phyloP scores from a whole-genome alignment of 2,797 vertebrate species.

The Simalia tracyae region DNA sequence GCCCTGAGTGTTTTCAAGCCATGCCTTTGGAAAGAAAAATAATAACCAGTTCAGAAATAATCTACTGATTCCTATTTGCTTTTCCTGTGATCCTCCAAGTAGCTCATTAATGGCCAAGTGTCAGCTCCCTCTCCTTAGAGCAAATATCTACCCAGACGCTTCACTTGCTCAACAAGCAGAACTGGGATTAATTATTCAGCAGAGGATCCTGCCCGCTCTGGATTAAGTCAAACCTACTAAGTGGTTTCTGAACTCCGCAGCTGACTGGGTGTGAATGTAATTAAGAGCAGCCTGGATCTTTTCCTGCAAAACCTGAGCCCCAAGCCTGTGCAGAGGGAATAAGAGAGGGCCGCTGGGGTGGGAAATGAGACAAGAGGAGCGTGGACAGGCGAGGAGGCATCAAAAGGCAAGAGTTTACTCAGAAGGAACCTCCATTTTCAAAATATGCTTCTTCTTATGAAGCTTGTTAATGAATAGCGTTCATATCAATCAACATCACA shows the following conservation, averaged over 20 bases:
- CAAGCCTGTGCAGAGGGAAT: neutral
- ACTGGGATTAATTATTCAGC: conserved; percentile 7
- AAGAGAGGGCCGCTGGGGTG: neutral
- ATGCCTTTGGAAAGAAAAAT: neutral
- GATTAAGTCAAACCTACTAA: conserved; percentile 10
- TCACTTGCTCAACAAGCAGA: neutral
- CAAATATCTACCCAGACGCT: neutral
- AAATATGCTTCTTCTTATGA: neutral
- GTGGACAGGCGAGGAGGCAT: neutral
- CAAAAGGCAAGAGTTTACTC: neutral
- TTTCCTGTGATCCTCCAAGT: neutral
- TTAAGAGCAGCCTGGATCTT: neutral
- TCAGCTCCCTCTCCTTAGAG: neutral
- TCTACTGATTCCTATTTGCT: neutral
- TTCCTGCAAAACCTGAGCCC: neutral
- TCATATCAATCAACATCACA: conserved; percentile 6
- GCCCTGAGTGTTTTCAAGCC: neutral
- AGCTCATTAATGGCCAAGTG: neutral
- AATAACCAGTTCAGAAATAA: neutral
- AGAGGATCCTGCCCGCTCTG: neutral
- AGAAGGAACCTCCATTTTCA: neutral
- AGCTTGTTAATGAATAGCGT: neutral
- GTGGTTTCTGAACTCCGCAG: neutral
- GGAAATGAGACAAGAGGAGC: neutral
- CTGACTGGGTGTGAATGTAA: neutral